Percentiles rank a stretch among this genome's conserved stretches.
phyloP scores from a whole-genome alignment of 2,797 vertebrate species.

The Varecia variegata region DNA sequence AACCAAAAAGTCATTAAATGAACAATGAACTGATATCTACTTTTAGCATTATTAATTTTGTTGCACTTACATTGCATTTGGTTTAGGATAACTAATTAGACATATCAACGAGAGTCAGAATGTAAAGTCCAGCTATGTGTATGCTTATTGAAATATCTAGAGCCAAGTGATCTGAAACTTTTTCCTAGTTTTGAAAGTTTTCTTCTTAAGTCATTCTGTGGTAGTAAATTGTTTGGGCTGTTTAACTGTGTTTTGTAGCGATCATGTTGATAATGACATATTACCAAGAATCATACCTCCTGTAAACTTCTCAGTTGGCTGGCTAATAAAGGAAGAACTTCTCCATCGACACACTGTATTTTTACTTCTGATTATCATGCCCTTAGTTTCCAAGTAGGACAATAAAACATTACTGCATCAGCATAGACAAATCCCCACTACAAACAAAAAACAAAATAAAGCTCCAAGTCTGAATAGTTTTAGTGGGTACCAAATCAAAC shows the following conservation, averaged over 20 bases:
- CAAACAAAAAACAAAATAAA: constrained; percentile 20
- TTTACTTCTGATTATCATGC: background rate
- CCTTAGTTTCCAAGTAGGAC: background rate
- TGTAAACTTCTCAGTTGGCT: background rate
- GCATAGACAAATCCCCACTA: background rate
- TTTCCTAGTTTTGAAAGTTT: constrained; percentile 3
- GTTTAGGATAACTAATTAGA: background rate
- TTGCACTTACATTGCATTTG: background rate
- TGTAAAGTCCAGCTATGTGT: background rate
- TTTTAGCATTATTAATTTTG: background rate
- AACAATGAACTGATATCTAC: background rate
- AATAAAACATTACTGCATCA: background rate
- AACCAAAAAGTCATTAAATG: background rate
- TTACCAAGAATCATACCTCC: background rate
- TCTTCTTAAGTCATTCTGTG: background rate
- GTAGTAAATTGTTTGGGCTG: background rate
- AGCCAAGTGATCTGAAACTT: background rate
- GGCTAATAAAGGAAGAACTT: background rate
- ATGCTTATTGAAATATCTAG: background rate
- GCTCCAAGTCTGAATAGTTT: background rate
- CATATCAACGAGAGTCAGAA: background rate
- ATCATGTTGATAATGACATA: background rate
- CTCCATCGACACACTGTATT: background rate
- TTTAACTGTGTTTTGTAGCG: constrained; percentile 6
- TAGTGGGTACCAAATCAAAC: background rate